phyloP scores from a whole-genome alignment of 2,113 vertebrate species.

The Octodon degus region DNA sequence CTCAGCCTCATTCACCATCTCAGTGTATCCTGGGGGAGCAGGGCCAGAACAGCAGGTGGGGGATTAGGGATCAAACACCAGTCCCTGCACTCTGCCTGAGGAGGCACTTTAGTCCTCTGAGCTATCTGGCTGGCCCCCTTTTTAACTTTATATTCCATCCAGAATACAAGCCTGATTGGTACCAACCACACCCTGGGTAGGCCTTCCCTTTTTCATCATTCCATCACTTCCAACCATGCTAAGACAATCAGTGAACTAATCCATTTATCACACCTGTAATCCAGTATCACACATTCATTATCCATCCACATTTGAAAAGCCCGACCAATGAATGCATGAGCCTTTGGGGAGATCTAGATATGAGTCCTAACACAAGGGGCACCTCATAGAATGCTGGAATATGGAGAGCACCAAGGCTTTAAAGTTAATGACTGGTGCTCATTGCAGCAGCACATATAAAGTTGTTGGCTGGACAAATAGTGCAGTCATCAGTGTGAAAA shows the following conservation, averaged over 20 bases:
- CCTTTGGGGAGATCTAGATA: neutral
- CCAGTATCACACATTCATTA: neutral
- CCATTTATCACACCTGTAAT: neutral
- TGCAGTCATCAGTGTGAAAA: neutral
- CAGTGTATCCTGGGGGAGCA: too few species aligned
- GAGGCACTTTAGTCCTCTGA: too few species aligned
- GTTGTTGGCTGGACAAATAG: neutral
- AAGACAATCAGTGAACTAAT: neutral
- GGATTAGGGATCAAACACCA: too few species aligned
- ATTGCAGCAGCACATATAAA: neutral
- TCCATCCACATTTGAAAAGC: neutral
- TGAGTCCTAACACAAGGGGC: neutral
- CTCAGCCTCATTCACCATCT: too few species aligned
- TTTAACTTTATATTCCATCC: neutral
- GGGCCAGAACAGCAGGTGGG: too few species aligned
- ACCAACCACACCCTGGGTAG: neutral
- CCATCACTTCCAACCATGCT: neutral
- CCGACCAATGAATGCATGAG: neutral
- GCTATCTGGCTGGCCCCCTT: neutral
- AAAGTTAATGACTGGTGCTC: neutral
- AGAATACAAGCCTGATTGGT: neutral
- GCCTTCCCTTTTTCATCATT: neutral
- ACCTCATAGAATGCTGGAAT: neutral
- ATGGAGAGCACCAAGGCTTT: neutral
- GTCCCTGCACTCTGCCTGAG: too few species aligned